These are phyloP conservation scores for Cepphus grylle DNA, from an alignment of 2,113 vertebrate genomes.

Conservation along the genomic window DNA sequence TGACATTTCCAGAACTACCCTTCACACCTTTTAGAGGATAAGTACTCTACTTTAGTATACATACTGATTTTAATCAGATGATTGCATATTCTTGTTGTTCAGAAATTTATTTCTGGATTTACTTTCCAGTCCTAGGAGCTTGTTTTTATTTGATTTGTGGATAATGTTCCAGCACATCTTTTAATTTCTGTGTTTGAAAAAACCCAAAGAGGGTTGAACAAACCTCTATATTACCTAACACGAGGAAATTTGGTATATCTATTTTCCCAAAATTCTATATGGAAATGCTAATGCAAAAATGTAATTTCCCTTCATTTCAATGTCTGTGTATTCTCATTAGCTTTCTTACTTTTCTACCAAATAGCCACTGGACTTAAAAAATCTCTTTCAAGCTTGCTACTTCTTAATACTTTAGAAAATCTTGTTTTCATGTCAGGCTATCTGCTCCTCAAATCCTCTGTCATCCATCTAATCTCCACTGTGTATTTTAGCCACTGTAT, in stretches of 20 bases:
- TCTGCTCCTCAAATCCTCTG: conserved; percentile 54
- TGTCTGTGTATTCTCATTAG: conserved; percentile 18
- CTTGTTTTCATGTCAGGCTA: conserved; percentile 56
- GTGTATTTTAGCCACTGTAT: conserved; percentile 6
- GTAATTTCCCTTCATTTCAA: neutral
- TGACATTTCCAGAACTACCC: neutral
- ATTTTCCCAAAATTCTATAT: neutral
- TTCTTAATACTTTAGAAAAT: conserved; percentile 54
- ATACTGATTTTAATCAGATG: neutral
- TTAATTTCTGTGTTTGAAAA: neutral
- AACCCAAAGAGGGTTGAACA: too few species aligned
- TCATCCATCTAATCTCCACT: conserved; percentile 60
- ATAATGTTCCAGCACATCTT: neutral
- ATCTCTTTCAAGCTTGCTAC: conserved; percentile 23
- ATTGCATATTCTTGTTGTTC: neutral
- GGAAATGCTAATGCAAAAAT: conserved; percentile 1
- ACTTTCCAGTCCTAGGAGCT: neutral
- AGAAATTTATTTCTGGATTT: neutral
- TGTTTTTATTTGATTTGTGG: neutral
- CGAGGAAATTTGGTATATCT: neutral
- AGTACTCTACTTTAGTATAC: neutral
- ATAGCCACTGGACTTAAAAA: conserved; percentile 35
- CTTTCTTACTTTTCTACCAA: conserved; percentile 14
- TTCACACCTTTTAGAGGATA: neutral
- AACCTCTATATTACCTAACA: too few species aligned